These are phyloP conservation scores for Zaprionus obscuricornis DNA, from an alignment of 2,888 invertebrate species.

Conservation along the genomic window DNA sequence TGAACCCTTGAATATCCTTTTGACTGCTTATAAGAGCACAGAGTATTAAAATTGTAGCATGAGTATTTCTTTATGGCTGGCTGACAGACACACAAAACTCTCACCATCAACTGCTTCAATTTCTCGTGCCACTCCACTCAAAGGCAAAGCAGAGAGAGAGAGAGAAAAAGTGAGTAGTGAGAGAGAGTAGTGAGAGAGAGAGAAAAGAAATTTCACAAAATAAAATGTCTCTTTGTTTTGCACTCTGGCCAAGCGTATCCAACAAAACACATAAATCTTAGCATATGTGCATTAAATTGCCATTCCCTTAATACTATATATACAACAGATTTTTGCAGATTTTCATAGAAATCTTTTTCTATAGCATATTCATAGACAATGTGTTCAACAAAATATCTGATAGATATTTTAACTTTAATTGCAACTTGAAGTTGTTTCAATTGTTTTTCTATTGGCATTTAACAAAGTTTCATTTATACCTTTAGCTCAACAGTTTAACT, in stretches of 20 bases:
- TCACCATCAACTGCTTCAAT: neutral
- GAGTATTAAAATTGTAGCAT: conserved; percentile 17
- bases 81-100: conserved; percentile 34
- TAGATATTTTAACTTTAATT: conserved; percentile 52
- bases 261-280: conserved; percentile 75
- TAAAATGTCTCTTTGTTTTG: conserved; percentile 76
- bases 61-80: conserved; percentile 57
- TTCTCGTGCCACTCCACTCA: conserved; percentile 10
- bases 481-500: conserved; percentile 12
- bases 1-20: no score
- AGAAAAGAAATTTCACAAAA: conserved; percentile 61
- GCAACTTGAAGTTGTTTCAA: conserved; percentile 59
- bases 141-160: conserved; percentile 8
- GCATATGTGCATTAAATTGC: conserved; percentile 75
- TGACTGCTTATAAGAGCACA: no score
- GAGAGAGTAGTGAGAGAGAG: no score
- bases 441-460: conserved; percentile 64
- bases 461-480: conserved; percentile 49
- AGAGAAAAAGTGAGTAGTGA: no score
- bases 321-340: neutral
- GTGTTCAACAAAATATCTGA: conserved; percentile 8
- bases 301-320: conserved; percentile 5
- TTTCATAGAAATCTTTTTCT: conserved; percentile 20
- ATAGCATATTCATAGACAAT: conserved; percentile 9
- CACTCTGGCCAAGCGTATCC: conserved; percentile 62